Evolutionary conservation across 2,888 invertebrate species (phyloP), one percentile per base, ranked within the genome.

Genomic region (Synanthedon andrenaeformis): DNA sequence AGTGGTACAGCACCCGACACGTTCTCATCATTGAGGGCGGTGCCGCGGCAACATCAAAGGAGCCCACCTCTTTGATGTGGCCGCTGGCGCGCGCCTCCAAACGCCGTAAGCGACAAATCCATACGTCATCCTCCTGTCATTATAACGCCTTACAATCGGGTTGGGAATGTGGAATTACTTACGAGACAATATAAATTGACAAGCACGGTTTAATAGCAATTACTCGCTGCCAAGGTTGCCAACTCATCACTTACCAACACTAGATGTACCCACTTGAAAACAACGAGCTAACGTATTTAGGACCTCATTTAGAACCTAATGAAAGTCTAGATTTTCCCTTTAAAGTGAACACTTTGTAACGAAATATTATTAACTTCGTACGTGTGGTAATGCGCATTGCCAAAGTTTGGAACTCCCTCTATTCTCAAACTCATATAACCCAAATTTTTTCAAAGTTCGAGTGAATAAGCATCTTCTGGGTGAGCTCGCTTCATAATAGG

Each of bases 81-180:
- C 86, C 86, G 86, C 70, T 72, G 86, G 86, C 86, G 82, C 86
- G 86, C 82, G 86, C 85, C 80, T 72, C 83, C 76, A 82, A 86
- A 86, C 77, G 87, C 87, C 87, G 78, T 86, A 87, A 87, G 87
- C 87, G 87, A 82, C 87, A 82, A 85, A 82, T 84, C 85, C 87
- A 86, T 86, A 86, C 87, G 87, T 87, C 87, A 87, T 87, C 80
- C 83, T 77, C 72, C 85, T 86, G 87, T 86, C 87, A 86, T 86
- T 87, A 87, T 85, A 83, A 85, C 85, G 85, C 85, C 82, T 83
- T 69, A 83, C 86, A 84, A 84, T 82, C 82, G 80, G 69, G 70
- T 65, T 66, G 80, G 81, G 84, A 86, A 85, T 85, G 85, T 82
- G 77, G 76, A 79, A 84, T 84, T 85, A 85, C 55, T 42, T 82